Evolutionary conservation across 2,113 vertebrate species (phyloP).

Genomic region (Siphamia tubifer): DNA sequence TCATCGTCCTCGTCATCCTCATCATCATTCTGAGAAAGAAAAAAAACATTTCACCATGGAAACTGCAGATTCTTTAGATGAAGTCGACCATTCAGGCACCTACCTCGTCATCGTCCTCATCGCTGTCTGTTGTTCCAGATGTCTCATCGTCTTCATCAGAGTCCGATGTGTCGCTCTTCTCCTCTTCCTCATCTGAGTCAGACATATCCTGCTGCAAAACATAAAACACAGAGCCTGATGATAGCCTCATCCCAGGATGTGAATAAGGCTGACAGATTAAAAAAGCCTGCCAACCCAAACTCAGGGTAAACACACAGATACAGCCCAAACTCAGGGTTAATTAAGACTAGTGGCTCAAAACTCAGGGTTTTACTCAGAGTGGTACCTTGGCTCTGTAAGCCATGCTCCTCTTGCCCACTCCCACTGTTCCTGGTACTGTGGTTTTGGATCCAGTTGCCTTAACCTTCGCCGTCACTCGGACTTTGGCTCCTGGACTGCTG

Average conservation of each 20-base stretch:
- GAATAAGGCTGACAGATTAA: no score
- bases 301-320: no score
- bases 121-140: conserved; percentile 75
- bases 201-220: conserved; percentile 76
- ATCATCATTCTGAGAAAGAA: conserved; percentile 63
- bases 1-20: conserved; percentile 73
- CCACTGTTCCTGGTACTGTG: conserved; percentile 50
- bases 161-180: conserved; percentile 74
- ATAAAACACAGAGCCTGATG: not conserved
- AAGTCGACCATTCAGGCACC: not conserved
- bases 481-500: conserved; percentile 68
- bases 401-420: conserved; percentile 78
- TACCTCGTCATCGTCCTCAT: conserved; percentile 69
- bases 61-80: not conserved
- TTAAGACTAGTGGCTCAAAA: no score
- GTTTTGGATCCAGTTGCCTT: conserved; percentile 70
- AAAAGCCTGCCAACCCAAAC: no score
- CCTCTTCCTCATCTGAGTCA: conserved; percentile 75
- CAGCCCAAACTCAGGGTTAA: no score
- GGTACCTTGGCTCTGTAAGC: conserved; percentile 82
- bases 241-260: no score
- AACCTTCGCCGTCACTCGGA: conserved; percentile 68
- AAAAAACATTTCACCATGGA: not conserved
- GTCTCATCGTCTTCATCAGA: conserved; percentile 79
- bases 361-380: not conserved